Conservation (phyloP, 1,140 invertebrate genomes). For the Brachystomella parvula region DNA sequence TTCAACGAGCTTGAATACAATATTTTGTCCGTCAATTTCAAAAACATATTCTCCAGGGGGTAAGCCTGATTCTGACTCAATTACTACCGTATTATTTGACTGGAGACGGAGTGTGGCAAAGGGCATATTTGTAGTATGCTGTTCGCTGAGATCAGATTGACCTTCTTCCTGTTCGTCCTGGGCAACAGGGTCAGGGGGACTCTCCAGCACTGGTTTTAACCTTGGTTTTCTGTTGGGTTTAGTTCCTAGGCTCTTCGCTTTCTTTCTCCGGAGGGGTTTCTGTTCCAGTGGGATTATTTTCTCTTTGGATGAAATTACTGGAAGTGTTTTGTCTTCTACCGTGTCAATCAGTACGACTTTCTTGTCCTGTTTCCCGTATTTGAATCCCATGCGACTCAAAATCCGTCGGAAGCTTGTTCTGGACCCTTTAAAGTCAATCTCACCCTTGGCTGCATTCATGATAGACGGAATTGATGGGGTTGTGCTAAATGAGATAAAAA, state of each 20-base stretch:
- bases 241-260: not conserved
- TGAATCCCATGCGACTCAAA: constrained; percentile 25
- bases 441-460: constrained; percentile 24
- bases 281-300: not conserved
- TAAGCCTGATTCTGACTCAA: not conserved
- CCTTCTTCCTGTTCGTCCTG: not conserved
- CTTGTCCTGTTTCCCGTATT: not conserved
- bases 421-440: constrained; percentile 32
- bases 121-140: not conserved
- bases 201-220: not conserved
- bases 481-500: constrained; percentile 19
- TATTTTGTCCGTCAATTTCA: not conserved
- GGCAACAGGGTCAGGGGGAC: not conserved
- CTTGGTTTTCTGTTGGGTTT: not conserved
- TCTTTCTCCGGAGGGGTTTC: not conserved
- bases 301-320: not conserved
- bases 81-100: not conserved
- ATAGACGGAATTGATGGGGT: constrained; percentile 32
- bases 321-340: not conserved
- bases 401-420: constrained; percentile 35
- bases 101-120: not conserved
- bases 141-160: not conserved
- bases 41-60: not conserved
- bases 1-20: too few species aligned
- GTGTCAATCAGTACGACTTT: not conserved